Conservation (phyloP, 1,140 invertebrate genomes). For the Polyergus mexicanus region DNA sequence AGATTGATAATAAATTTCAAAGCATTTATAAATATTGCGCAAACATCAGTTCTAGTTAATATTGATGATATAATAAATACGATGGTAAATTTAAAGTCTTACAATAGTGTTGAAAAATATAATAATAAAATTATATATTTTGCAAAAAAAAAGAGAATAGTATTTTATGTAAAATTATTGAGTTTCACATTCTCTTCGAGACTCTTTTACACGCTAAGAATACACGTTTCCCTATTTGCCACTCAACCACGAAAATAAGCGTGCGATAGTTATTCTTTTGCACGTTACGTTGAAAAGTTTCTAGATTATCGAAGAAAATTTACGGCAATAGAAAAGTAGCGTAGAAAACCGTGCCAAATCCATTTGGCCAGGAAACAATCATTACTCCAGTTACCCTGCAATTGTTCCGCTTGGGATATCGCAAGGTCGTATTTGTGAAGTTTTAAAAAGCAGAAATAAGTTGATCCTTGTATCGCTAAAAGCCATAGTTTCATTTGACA, state of each 20-base stretch:
- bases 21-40: neutral
- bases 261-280: constrained; percentile 46
- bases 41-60: neutral
- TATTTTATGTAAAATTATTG: neutral
- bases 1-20: constrained; percentile 2
- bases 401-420: constrained; percentile 14
- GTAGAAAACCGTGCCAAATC: constrained; percentile 66
- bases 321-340: constrained; percentile 53
- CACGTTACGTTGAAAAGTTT: constrained; percentile 68
- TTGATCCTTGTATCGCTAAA: neutral
- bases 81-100: neutral
- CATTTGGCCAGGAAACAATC: constrained; percentile 70
- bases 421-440: constrained; percentile 64
- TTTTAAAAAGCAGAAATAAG: constrained; percentile 46
- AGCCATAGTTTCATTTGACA: neutral
- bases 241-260: constrained; percentile 49
- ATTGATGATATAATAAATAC: neutral
- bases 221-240: constrained; percentile 59
- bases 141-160: neutral
- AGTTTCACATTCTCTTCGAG: neutral
- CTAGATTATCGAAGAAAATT: constrained; percentile 71
- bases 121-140: constrained; percentile 3
- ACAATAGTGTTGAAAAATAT: neutral
- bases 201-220: constrained; percentile 13
- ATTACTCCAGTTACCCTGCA: constrained; percentile 58